These are phyloP conservation scores for Ophion obscuratus DNA, from an alignment of 2,888 invertebrate genomes.

Conservation along the genomic window DNA sequence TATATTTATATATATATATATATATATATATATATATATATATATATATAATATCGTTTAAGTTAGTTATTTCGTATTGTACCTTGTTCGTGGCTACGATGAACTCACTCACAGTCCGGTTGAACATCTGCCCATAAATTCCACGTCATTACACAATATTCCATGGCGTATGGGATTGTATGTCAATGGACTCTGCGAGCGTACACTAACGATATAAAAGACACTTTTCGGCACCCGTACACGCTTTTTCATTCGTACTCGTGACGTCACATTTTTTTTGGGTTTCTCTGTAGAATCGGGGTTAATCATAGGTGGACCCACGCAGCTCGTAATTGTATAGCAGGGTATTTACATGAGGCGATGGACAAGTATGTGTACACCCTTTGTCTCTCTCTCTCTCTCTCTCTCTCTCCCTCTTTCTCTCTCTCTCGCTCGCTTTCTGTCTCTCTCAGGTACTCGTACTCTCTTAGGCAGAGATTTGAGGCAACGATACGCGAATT, in stretches of 20 bases:
- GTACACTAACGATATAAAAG: not conserved
- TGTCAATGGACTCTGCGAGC: not conserved
- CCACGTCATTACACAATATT: not conserved
- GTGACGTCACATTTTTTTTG: not conserved
- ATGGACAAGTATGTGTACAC: constrained; percentile 16
- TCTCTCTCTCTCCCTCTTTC: constrained; percentile 1
- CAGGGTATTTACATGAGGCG: constrained; percentile 29
- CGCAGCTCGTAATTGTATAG: constrained; percentile 38
- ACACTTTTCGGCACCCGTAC: not conserved
- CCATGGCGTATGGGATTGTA: not conserved
- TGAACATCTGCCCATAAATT: constrained; percentile 25
- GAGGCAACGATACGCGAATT: constrained; percentile 52
- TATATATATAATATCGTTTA: constrained; percentile 22
- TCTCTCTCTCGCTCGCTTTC: constrained; percentile 16
- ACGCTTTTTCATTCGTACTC: not conserved
- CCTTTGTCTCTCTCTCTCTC: not conserved
- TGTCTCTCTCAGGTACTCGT: not conserved
- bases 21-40: not conserved
- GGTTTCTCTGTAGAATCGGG: not conserved
- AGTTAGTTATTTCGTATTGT: not conserved
- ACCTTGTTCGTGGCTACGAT: constrained; percentile 15
- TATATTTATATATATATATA: constrained; percentile 13
- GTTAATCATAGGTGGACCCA: constrained; percentile 16
- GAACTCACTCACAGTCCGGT: not conserved
- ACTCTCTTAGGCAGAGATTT: constrained; percentile 22